phyloP scores from a whole-genome alignment of 2,888 invertebrate species.

The Coenonympha arcania region DNA sequence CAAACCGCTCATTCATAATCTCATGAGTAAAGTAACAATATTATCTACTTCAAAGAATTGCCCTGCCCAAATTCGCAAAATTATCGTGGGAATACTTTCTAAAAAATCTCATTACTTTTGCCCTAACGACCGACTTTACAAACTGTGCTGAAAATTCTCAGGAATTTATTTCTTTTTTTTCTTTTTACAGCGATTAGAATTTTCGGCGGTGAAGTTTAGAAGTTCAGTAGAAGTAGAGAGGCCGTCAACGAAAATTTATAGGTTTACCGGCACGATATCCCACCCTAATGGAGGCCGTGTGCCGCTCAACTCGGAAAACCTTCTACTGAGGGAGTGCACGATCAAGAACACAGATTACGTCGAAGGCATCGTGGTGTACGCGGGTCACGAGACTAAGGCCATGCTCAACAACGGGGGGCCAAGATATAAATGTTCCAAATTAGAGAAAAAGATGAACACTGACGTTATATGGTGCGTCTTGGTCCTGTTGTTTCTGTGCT shows the following conservation, averaged over 20 bases:
- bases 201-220: slow-evolving; percentile 85
- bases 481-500: slow-evolving; percentile 89
- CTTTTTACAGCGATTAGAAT: slow-evolving; percentile 77
- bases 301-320: slow-evolving; percentile 89
- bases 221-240: slow-evolving; percentile 93
- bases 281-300: slow-evolving; percentile 85
- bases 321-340: slow-evolving; percentile 93
- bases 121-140: not conserved
- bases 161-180: slow-evolving; percentile 8
- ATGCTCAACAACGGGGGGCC: slow-evolving; percentile 98
- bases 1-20: not conserved
- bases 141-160: not conserved
- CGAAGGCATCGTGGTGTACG: slow-evolving; percentile 97
- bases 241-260: slow-evolving; percentile 96
- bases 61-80: not conserved
- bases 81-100: slow-evolving; percentile 19
- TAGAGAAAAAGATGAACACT: slow-evolving; percentile 95
- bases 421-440: slow-evolving; percentile 90
- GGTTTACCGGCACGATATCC: slow-evolving; percentile 91
- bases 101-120: not conserved
- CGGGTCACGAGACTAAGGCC: slow-evolving; percentile 97
- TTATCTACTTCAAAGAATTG: not conserved
- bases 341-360: slow-evolving; percentile 97
- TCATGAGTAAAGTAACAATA: not conserved
- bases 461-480: slow-evolving; percentile 98